Evolutionary conservation across 1,140 invertebrate genomes (phyloP), one percentile per base, ranked within the genome.

Genomic region (Plectus sambesii): DNA sequence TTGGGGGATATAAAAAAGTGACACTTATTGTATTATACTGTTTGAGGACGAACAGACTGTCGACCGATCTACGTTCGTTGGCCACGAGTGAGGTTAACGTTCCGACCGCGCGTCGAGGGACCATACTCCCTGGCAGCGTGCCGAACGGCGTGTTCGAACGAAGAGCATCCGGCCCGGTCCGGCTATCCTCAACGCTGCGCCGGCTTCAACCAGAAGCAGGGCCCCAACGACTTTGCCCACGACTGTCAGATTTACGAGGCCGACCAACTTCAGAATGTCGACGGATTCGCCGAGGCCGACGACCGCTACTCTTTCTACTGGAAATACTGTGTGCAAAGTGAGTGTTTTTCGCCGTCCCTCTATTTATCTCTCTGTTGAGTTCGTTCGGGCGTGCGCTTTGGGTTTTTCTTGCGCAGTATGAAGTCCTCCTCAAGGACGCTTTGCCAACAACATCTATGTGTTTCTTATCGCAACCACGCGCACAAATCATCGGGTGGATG

Each of bases 261-360:
- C 0, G 61, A 69, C 35, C 47, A 63, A 47, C 51, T 68, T 5
- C 58, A 65, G 47, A 56, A 63, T 26, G 62, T 69, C 9, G 64
- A 67, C 45, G 64, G 66, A 12, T 61, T 62, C 38, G 59, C 69
- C 25, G 64, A 67, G 40, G 64, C 64, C 1, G 64, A 67, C 41
- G 64, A 67, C 49, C 61, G 64, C n/a, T 67, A 60, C 39, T 66
- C 64, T 3, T 67, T 67, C 50, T 67, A 68, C 44, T 67, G 64
- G 64, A 67, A 67, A 42, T 67, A 69, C 48, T 67, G 64, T 50
- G 45, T 67, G 8, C 59, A 67, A 19, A 60, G 63, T 66, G 25
- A 53, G 60, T 65, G n/a, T n/a, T n/a, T n/a, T n/a, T n/a, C n/a
- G n/a, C n/a, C n/a, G n/a, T n/a, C n/a, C n/a, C n/a, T n/a, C n/a